Conservation (phyloP, 2,888 invertebrate species). For the Cylindroiulus punctatus region DNA sequence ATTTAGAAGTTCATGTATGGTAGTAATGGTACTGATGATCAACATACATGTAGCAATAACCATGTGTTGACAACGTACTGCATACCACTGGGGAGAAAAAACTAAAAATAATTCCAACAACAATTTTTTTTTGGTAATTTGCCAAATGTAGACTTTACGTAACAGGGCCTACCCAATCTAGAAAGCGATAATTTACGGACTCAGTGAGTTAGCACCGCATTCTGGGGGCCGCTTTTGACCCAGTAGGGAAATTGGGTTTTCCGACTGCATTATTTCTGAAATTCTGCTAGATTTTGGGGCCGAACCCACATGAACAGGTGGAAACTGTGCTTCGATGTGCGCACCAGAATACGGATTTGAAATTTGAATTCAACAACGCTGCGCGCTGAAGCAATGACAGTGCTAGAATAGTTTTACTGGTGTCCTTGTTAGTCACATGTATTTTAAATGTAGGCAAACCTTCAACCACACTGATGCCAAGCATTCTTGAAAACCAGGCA, state of each 20-base stretch:
- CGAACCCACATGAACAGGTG: not conserved
- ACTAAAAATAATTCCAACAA: not conserved
- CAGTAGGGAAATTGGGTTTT: conserved; percentile 27
- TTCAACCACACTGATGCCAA: not conserved
- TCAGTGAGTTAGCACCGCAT: not conserved
- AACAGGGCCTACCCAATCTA: conserved; percentile 22
- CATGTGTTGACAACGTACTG: not conserved
- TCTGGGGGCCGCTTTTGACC: not conserved
- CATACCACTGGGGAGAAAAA: not conserved
- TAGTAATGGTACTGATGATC: no score
- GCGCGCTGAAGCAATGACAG: not conserved
- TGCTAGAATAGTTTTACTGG: not conserved
- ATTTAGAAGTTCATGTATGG: not conserved
- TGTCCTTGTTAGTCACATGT: conserved; percentile 34
- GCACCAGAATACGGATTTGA: not conserved
- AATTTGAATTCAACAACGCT: not conserved
- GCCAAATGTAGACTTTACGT: conserved; percentile 20
- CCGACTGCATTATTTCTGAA: not conserved
- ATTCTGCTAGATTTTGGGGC: not conserved
- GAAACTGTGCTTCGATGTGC: not conserved
- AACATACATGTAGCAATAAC: not conserved
- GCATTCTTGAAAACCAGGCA: not conserved
- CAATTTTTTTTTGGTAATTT: not conserved
- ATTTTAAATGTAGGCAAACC: conserved; percentile 37
- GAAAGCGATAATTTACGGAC: not conserved